Base-by-base conservation (phyloP, 2,113 vertebrate species). In the Larimichthys crocea region DNA sequence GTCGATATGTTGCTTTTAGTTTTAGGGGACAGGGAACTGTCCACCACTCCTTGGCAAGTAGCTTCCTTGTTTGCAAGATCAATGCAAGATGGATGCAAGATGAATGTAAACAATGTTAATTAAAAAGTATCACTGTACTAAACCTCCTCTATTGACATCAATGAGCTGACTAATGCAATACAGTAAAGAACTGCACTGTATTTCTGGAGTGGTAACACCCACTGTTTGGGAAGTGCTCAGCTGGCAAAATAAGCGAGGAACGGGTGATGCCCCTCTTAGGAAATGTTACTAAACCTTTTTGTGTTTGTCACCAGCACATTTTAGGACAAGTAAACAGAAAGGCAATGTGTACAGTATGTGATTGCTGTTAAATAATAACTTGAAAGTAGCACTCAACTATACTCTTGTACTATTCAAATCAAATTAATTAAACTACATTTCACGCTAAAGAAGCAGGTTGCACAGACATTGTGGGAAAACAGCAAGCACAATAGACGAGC, bases 71-170 rank as follows among this genome's bases (percentile, higher is more conserved):
- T 76, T 79, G 78, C 0, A 29, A 44, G 71, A 90, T 87, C 83
- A 70, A 74, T 86, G 42, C 62, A 69, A 73, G 84, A 80, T 74
- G 67, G 81, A 85, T 77, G 84, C 53, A 62, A 73, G 80, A 80
- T 78, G 76, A 90, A 88, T 86, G 73, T 87, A 88, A 85, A 84
- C 78, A 78, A 82, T 81, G 84, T 90, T 92, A 90, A 91, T 90
- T 87, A 89, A 87, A 88, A 91, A 80, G 66, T 82, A 87, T 77
- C 82, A 88, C 83, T 83, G 82, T 78, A 49, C 79, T 77, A 81
- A 86, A 87, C 65, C 82, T 69, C 68, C 15, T 83, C 79, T 85
- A 67, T 64, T 90, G 89, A 82, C 85, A 85, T 71, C 76, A 76
- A n/a, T 70, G 46, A 87, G 86, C 85, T 91, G 88, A 88, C 80